Conservation (phyloP, 2,113 vertebrate genomes). For the Rhynchomys soricoides region DNA sequence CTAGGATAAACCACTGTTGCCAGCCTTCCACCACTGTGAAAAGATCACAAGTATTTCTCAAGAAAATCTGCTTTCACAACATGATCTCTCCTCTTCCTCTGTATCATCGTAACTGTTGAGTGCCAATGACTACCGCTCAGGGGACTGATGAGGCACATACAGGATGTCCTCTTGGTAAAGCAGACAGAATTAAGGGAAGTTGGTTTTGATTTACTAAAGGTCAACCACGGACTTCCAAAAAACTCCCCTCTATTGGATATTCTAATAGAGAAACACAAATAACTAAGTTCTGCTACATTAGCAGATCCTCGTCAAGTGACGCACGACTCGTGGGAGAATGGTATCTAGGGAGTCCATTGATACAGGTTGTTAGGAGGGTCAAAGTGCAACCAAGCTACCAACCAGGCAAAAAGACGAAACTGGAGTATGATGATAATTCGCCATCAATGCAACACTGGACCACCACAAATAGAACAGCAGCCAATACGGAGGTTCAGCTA, state of each 20-base stretch:
- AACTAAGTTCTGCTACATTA: slow-evolving; percentile 55
- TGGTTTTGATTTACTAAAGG: slow-evolving; percentile 25
- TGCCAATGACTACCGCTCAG: background rate
- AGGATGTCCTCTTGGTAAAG: background rate
- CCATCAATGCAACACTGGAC: slow-evolving; percentile 18
- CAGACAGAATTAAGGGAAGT: slow-evolving; percentile 15
- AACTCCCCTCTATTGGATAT: background rate
- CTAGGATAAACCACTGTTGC: background rate
- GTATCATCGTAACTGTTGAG: background rate
- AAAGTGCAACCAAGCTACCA: slow-evolving; percentile 48
- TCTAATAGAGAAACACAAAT: slow-evolving; percentile 52
- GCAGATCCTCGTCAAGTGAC: slow-evolving; percentile 29
- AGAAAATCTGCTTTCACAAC: slow-evolving; percentile 30
- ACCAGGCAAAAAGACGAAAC: slow-evolving; percentile 58
- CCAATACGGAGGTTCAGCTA: background rate
- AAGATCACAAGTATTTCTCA: slow-evolving; percentile 21
- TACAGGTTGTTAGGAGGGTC: slow-evolving; percentile 48
- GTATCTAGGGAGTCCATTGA: background rate
- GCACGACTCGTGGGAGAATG: background rate
- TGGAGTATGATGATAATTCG: slow-evolving; percentile 28
- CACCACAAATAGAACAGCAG: slow-evolving; percentile 12
- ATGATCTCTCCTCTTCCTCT: slow-evolving; percentile 31
- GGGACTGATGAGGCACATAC: background rate
- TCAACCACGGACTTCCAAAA: slow-evolving; percentile 37
- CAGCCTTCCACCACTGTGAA: background rate